Conservation (phyloP, 30 jellyfish, hydroid and myxozoan genomes). For the Hydractinia echinata region DNA sequence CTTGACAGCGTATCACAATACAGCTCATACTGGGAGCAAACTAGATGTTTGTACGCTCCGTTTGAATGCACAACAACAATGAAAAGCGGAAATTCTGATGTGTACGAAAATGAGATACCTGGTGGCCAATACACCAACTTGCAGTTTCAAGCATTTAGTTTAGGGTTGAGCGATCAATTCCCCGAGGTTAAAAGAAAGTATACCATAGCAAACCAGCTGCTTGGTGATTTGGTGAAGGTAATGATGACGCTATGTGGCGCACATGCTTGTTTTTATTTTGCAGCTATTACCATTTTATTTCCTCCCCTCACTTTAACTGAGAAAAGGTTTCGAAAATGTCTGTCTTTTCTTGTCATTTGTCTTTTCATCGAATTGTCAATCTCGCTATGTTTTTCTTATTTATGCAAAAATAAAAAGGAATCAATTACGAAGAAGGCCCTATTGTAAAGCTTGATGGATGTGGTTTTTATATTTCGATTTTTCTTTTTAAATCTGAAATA, state of each 20-base stretch:
- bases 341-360: no score
- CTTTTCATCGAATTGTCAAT: no score
- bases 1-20: constrained; percentile 69
- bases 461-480: no score
- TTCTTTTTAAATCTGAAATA: no score
- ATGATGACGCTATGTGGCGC: neutral
- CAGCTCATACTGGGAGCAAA: constrained; percentile 99
- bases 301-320: neutral
- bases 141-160: constrained; percentile 98
- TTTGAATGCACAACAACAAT: constrained; percentile 96
- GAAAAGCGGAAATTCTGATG: constrained; percentile 99
- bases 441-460: no score
- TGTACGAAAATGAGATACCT: constrained; percentile 91
- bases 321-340: no score
- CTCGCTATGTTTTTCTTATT: no score
- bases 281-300: neutral
- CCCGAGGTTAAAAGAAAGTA: constrained; percentile 90
- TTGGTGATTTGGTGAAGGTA: constrained; percentile 97
- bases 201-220: constrained; percentile 81
- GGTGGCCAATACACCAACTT: constrained; percentile 99
- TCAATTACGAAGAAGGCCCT: no score
- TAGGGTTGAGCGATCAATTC: constrained; percentile 93
- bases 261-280: neutral
- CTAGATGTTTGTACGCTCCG: constrained; percentile 95
- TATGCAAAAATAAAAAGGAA: no score